A percentile compares a stretch with the other conserved stretches of the same genome.
Conservation (phyloP, 2,113 vertebrate species). For the Saccopteryx leptura region DNA sequence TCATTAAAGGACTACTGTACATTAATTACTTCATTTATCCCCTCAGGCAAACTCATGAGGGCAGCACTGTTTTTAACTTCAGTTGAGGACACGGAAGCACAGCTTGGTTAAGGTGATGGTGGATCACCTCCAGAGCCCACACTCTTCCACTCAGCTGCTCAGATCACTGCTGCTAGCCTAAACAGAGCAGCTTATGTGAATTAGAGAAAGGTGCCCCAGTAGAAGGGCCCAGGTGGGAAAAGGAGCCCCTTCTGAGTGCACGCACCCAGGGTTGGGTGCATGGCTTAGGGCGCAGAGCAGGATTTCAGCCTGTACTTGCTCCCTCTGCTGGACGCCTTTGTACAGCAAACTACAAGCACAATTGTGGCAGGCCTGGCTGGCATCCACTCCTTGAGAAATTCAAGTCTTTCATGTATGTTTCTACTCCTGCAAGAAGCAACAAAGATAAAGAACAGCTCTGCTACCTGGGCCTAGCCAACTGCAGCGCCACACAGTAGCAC, state of each 20-base stretch:
- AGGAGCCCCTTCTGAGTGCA: neutral
- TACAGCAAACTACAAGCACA: neutral
- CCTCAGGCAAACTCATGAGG: neutral
- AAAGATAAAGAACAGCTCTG: neutral
- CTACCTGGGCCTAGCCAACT: neutral
- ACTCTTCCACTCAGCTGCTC: neutral
- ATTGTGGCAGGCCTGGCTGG: neutral
- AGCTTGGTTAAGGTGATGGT: neutral
- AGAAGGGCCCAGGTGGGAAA: neutral
- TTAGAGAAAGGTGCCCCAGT: neutral
- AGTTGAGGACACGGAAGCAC: neutral
- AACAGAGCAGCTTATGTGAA: neutral
- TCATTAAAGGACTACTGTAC: neutral
- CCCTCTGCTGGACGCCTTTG: conserved; percentile 13
- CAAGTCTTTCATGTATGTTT: neutral
- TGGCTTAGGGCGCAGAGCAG: neutral
- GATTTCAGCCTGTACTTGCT: neutral
- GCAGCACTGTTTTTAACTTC: neutral
- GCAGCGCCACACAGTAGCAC: neutral
- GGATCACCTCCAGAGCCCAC: neutral
- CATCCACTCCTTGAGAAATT: neutral
- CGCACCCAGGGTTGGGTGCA: neutral
- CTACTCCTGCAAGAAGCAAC: neutral
- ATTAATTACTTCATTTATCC: neutral
- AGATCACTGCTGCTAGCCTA: neutral